Conservation (phyloP, 1,140 invertebrate genomes). For the Cecropterus lyciades region DNA sequence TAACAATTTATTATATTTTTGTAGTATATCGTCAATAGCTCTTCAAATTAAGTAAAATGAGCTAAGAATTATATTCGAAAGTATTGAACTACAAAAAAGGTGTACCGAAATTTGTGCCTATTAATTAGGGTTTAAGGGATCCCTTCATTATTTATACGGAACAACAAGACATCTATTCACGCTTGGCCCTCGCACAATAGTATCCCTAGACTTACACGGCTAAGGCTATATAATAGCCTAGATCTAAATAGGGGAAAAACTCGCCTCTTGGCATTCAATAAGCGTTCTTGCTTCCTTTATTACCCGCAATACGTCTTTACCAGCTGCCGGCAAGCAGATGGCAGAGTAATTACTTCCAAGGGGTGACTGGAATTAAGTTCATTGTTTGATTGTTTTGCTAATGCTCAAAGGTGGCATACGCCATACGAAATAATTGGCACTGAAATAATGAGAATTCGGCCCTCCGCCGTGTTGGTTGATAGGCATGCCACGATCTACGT, state of each 20-base stretch:
- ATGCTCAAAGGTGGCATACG: constrained; percentile 26
- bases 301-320: constrained; percentile 55
- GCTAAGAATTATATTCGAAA: too few species aligned
- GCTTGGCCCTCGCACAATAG: constrained; percentile 19
- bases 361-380: constrained; percentile 43
- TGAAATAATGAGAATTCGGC: constrained; percentile 13
- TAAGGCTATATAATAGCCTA: constrained; percentile 46
- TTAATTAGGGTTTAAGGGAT: neutral
- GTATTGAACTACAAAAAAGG: too few species aligned
- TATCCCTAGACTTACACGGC: constrained; percentile 6
- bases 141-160: constrained; percentile 4
- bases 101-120: too few species aligned
- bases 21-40: too few species aligned
- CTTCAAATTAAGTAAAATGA: neutral
- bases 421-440: constrained; percentile 13
- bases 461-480: constrained; percentile 3
- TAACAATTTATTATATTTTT: too few species aligned
- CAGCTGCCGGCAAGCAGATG: constrained; percentile 63
- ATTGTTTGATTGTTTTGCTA: constrained; percentile 43
- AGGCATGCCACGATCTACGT: neutral
- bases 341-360: constrained; percentile 58
- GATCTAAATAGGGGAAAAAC: constrained; percentile 53
- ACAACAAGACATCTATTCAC: constrained; percentile 10
- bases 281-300: constrained; percentile 62
- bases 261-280: constrained; percentile 55